Base-by-base conservation (phyloP, 2,797 vertebrate genomes). In the Melanotaenia nigrans region DNA sequence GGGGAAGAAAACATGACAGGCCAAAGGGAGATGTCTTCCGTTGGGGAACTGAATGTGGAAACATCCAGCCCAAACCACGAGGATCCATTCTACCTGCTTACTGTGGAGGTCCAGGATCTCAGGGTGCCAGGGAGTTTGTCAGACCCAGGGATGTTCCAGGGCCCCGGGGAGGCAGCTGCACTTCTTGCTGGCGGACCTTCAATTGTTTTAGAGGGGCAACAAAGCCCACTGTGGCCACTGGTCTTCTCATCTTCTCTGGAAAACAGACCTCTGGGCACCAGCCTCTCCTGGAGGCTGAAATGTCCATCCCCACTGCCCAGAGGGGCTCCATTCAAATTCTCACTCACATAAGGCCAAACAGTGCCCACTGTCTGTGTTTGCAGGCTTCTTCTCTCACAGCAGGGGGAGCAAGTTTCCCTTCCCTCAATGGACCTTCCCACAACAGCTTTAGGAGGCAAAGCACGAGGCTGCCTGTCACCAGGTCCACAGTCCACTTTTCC, bases 91-190 rank as follows among this genome's bases (percentile, higher is more conserved):
- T 96, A 97, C 94, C 96, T 95, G 95, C 96, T 95, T 74, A 96
- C 95, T 78, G 96, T 96, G 90, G 96, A 96, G 90, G 96, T 95
- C 91, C 96, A 95, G 82, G 97, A 96, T 87, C 95, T 95, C 82
- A 96, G 94, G 81, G 93, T 94, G 62, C 95, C 93, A 12, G 96
- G 95, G 90, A 97, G 94, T 95, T 96, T 96, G 82, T 97, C 96
- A 8, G 96, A 95, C 84, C 95, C 96, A 1, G 96, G 95, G 79
- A 96, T 91, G 86, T 95, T 97, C 97, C 97, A 98, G 0, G 96
- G 96, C 80, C 96, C 95, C 0, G 96, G 96, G 70, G 95, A 96
- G 72, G 95, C 94, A 0, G 95, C 94, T 78, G 95, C 85, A 80
- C 94, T 97, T 85, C 95, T 95, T 64, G 89, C 89, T 56, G 95